phyloP scores from a whole-genome alignment of 2,113 vertebrate species.

The Eretmochelys imbricata region DNA sequence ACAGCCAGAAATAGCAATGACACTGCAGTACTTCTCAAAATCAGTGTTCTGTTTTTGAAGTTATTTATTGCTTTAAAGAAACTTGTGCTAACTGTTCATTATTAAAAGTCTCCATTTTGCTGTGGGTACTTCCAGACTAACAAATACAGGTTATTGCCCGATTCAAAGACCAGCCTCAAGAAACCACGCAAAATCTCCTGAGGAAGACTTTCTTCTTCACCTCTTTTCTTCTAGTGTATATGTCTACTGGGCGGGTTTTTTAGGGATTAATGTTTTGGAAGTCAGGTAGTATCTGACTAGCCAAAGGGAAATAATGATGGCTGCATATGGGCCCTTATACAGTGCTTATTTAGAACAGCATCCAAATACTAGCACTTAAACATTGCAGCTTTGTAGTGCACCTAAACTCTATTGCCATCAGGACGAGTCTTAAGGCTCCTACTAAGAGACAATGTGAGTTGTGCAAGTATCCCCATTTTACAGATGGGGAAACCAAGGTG shows the following conservation, averaged over 20 bases:
- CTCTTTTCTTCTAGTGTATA: not conserved
- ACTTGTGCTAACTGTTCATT: not conserved
- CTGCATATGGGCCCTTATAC: not conserved
- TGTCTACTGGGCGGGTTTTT: fast-evolving
- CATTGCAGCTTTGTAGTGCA: not conserved
- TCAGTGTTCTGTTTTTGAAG: not conserved
- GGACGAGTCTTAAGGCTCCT: not conserved
- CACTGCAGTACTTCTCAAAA: not conserved
- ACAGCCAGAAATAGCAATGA: not conserved
- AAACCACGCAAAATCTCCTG: fast-evolving
- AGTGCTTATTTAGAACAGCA: not conserved
- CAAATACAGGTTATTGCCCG: not conserved
- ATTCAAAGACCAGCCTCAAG: not conserved
- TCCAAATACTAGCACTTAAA: not conserved
- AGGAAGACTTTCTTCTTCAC: not conserved
- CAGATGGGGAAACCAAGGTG: not conserved
- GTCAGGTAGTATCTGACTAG: not conserved
- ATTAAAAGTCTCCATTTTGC: not conserved
- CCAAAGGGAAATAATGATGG: not conserved
- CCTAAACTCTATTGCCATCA: not conserved
- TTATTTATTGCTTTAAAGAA: not conserved
- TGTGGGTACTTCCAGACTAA: not conserved
- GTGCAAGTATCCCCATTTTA: not conserved
- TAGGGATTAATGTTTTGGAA: not conserved
- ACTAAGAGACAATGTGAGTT: not conserved